These are phyloP conservation scores for Notarius lentiginosus DNA, from an alignment of 2,113 vertebrate genomes.

Conservation along the genomic window DNA sequence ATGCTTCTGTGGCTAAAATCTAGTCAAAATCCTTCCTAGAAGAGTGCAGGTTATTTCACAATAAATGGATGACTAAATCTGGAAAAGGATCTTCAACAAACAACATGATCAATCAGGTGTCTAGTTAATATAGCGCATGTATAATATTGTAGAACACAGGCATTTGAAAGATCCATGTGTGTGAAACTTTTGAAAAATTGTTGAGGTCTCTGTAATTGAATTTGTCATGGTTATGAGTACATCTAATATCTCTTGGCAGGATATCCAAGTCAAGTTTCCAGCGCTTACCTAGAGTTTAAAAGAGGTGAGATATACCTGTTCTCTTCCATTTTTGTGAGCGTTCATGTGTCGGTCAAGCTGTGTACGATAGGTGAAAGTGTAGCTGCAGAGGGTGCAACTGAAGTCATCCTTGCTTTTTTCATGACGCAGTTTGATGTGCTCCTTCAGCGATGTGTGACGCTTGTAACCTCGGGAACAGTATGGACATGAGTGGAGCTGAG, in stretches of 20 bases:
- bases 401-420: conserved; percentile 97
- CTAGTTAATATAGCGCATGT: neutral
- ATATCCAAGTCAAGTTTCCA: neutral
- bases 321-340: conserved; percentile 87
- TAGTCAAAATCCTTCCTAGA: neutral
- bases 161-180: neutral
- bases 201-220: neutral
- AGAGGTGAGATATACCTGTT: conserved; percentile 71
- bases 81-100: neutral
- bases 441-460: conserved; percentile 94
- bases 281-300: neutral
- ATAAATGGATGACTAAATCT: neutral
- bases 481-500: conserved; percentile 90
- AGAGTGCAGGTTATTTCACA: neutral
- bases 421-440: conserved; percentile 97
- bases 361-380: conserved; percentile 93
- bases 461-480: conserved; percentile 98
- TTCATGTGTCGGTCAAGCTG: conserved; percentile 98
- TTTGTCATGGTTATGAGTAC: neutral
- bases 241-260: neutral
- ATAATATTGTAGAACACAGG: neutral
- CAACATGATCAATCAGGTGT: neutral
- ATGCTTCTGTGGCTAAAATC: neutral
- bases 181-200: neutral
- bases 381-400: conserved; percentile 94